Conservation (phyloP, 2,113 vertebrate genomes). For the Megaceryle torquata region DNA sequence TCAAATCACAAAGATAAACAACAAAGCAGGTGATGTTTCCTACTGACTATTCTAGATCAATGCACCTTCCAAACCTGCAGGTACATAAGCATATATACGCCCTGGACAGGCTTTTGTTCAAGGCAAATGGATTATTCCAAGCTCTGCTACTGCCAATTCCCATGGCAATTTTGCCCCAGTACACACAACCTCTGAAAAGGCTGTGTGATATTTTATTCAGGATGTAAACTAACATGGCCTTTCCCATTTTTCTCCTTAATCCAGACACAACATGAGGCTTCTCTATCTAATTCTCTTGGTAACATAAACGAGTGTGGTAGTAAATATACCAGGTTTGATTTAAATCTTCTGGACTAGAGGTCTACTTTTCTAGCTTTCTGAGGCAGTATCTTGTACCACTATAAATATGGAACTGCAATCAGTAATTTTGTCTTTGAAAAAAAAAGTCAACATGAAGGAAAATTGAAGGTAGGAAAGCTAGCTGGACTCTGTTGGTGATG, state of each 20-base stretch:
- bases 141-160: neutral
- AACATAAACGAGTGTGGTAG: neutral
- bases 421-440: neutral
- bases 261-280: neutral
- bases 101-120: neutral
- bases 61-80: neutral
- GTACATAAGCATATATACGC: rapidly evolving
- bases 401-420: neutral
- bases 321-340: neutral
- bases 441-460: neutral
- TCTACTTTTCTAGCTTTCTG: neutral
- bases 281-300: neutral
- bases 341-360: neutral
- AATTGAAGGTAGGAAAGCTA: neutral
- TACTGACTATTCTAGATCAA: neutral
- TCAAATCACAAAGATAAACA: neutral
- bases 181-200: neutral
- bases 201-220: neutral
- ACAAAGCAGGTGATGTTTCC: neutral
- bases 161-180: neutral
- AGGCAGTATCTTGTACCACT: neutral
- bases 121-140: neutral
- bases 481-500: too few relatives aligned
- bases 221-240: neutral
- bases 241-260: neutral